Percentiles rank a stretch among this genome's conserved stretches.
Conservation (phyloP, 1,140 invertebrate species). For the Coenobita brevimanus region DNA sequence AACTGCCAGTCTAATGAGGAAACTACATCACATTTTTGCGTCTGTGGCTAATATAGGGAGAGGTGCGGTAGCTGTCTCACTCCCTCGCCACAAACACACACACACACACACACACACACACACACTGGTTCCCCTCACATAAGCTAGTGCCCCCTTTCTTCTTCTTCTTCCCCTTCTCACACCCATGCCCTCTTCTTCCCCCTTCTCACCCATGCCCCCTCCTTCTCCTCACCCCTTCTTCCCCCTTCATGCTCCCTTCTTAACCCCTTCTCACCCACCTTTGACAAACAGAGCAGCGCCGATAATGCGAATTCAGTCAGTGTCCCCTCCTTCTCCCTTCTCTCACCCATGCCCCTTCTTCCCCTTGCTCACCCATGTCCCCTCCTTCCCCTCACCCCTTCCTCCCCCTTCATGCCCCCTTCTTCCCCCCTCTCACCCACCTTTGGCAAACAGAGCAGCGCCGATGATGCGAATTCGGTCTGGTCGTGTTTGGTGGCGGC, state of each 20-base stretch:
- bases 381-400: constrained; percentile 34
- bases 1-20: too few relatives aligned
- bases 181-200: too few relatives aligned
- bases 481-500: constrained; percentile 54
- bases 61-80: too few relatives aligned
- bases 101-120: constrained; percentile 15
- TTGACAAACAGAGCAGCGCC: constrained; percentile 45
- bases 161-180: constrained; percentile 41
- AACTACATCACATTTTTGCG: too few relatives aligned
- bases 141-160: neutral
- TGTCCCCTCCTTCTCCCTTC: too few relatives aligned
- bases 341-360: too few relatives aligned
- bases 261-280: constrained; percentile 37
- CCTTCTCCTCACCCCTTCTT: constrained; percentile 13
- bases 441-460: constrained; percentile 49
- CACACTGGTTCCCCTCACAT: neutral
- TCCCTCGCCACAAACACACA: too few relatives aligned
- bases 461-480: constrained; percentile 56
- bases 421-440: constrained; percentile 21
- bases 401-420: neutral
- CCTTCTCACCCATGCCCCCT: constrained; percentile 22
- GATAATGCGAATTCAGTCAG: constrained; percentile 58
- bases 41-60: too few relatives aligned
- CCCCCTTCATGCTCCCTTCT: neutral
- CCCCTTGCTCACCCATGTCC: too few relatives aligned